Evolutionary conservation across 2,113 vertebrate genomes (phyloP).

Genomic region (Chionis minor): DNA sequence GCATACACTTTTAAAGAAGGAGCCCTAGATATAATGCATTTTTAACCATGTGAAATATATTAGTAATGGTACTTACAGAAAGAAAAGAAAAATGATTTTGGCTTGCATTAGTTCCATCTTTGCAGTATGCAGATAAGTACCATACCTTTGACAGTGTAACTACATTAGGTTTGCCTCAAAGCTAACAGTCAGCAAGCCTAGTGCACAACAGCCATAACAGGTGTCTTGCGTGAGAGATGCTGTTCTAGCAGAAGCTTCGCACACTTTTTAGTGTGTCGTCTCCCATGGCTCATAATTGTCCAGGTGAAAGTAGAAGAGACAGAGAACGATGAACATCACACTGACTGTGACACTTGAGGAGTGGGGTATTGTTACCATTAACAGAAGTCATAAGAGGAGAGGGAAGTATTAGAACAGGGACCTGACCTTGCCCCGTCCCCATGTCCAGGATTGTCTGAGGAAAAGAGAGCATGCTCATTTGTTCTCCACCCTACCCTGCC

Average conservation of each 20-base stretch:
- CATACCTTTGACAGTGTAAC: slow-evolving; percentile 51
- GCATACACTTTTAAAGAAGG: slow-evolving; percentile 16
- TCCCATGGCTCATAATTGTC: background rate
- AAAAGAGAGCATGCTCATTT: background rate
- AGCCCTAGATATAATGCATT: slow-evolving; percentile 24
- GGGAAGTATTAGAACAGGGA: background rate
- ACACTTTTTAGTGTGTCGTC: accelerated
- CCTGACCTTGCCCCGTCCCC: background rate
- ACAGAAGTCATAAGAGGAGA: background rate
- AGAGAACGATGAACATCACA: accelerated
- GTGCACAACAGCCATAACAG: background rate
- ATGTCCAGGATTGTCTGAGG: background rate
- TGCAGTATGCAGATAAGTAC: background rate
- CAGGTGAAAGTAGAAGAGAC: background rate
- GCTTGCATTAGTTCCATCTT: slow-evolving; percentile 31
- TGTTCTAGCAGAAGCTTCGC: background rate
- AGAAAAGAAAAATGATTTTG: slow-evolving; percentile 14
- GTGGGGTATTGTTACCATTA: background rate
- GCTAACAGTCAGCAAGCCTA: background rate
- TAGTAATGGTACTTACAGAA: slow-evolving; percentile 50
- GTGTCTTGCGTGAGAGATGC: background rate
- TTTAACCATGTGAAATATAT: slow-evolving; percentile 56
- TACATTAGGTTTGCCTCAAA: slow-evolving; percentile 17
- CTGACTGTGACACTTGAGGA: background rate
- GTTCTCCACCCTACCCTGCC: background rate